Evolutionary conservation across 2,113 vertebrate genomes (phyloP).

Genomic region (Sorex fumeus): DNA sequence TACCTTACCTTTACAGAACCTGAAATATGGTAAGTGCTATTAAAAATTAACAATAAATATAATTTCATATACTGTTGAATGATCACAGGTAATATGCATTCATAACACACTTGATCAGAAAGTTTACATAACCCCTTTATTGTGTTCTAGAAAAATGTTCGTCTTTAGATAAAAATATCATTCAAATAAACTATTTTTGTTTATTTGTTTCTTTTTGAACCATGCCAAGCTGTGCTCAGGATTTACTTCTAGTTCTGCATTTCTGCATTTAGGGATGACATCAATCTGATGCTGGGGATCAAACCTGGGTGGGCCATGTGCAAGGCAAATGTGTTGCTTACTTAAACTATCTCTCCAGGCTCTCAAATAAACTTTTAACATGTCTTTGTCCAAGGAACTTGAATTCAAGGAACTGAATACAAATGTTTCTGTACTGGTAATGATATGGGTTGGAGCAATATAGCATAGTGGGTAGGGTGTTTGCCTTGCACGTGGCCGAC

Average conservation of each 20-base stretch:
- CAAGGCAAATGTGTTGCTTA: neutral
- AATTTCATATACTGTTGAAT: neutral
- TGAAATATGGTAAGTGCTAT: neutral
- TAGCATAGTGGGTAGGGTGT: too few species aligned
- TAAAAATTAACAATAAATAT: neutral
- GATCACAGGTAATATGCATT: slow-evolving; percentile 14
- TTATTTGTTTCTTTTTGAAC: too few species aligned
- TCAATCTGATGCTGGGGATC: neutral
- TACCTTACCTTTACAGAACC: too few species aligned
- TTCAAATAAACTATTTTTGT: neutral
- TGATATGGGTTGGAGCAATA: too few species aligned
- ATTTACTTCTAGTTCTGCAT: too few species aligned
- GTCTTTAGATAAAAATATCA: slow-evolving; percentile 15
- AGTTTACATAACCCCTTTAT: neutral
- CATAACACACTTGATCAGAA: slow-evolving; percentile 1
- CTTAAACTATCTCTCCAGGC: neutral
- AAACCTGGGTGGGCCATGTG: neutral
- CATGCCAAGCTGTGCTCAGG: too few species aligned
- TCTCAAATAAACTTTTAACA: neutral
- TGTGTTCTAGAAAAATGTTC: neutral
- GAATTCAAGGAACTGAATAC: slow-evolving; percentile 4
- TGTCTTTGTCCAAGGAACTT: slow-evolving; percentile 20
- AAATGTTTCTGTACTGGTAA: neutral
- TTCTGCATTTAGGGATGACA: too few species aligned
- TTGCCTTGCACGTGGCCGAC: too few species aligned